phyloP scores from a whole-genome alignment of 2,888 invertebrate species.

The Heteromyza rotundicornis region DNA sequence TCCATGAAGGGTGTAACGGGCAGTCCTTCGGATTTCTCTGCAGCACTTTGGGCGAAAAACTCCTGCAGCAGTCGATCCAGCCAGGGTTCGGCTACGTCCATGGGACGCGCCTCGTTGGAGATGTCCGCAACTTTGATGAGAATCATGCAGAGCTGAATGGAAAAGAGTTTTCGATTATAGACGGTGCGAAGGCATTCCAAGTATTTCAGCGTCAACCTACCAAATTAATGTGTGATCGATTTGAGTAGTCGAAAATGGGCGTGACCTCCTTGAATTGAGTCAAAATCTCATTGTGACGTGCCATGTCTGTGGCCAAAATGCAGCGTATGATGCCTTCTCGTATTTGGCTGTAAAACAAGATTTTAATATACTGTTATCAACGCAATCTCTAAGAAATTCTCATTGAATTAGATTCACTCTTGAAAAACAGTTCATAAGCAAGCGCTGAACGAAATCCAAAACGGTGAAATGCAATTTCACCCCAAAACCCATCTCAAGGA shows the following conservation, averaged over 20 bases:
- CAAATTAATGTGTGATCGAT: constrained; percentile 74
- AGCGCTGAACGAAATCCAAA: no score
- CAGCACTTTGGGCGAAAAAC: constrained; percentile 80
- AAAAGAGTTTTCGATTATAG: constrained; percentile 1
- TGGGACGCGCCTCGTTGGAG: constrained; percentile 81
- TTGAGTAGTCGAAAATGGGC: constrained; percentile 72
- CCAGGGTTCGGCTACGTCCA: constrained; percentile 86
- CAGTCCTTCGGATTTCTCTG: constrained; percentile 80
- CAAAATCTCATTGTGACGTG: constrained; percentile 78
- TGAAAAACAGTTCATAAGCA: no score
- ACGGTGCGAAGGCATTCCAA: no score
- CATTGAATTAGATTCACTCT: no score
- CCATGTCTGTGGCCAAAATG: constrained; percentile 80
- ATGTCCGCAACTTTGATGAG: constrained; percentile 85
- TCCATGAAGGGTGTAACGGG: constrained; percentile 89
- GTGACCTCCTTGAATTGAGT: constrained; percentile 73
- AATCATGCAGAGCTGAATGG: constrained; percentile 73
- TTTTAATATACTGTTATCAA: background rate
- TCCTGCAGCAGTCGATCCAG: constrained; percentile 73
- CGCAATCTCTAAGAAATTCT: no score
- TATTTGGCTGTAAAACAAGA: constrained; percentile 64
- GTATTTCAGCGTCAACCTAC: constrained; percentile 63
- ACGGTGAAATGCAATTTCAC: no score
- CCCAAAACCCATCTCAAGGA: no score
- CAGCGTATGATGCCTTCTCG: constrained; percentile 81